Base-by-base conservation (phyloP, 2,113 vertebrate genomes). In the Perccottus glenii region DNA sequence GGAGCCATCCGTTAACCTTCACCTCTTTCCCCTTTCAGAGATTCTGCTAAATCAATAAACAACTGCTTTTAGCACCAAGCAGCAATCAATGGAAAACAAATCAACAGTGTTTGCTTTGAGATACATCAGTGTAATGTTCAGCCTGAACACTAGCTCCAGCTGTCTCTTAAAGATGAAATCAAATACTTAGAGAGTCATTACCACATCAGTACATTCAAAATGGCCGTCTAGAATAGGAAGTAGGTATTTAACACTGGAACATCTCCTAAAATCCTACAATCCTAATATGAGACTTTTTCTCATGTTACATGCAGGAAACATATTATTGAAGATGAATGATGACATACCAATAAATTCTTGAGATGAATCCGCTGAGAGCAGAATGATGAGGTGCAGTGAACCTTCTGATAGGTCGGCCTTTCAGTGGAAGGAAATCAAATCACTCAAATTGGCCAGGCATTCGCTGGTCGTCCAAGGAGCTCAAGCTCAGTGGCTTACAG, bases 21-120 rank as follows among this genome's bases (percentile, higher is more conserved):
- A n/a, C 42, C 8, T 12, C 15, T 36, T 27, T 44, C 33, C 10
- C 60, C n/a, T n/a, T 19, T 15, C 63, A 50, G 35, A 50, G 35
- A 64, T 42, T 15, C 56, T 44, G 36, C 27, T 59, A 36, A 4
- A 64, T 61, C 45, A 3, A 74, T 76, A 9, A 58, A 66, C 36
- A 53, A 6, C 6, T 50, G 42, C 67, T 71, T 49, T 70, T 40
- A 57, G 67, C 36, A 49, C 15, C 36, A 36, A 32, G 49, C 27
- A 73, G 7, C 6, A n/a, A 77, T 74, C 46, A 8, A 61, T 9
- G 7, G 2, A n/a, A 42, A 43, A 65, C 68, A 36, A 55, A 79
- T 64, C 40, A 44, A 48, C 19, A 43, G 43, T 9, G 33, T 71
- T 50, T 15, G n/a, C 35, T 6, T 33, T 9, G 15, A 15, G 44